These are phyloP conservation scores for Agrypnus murinus DNA, from an alignment of 2,888 invertebrate genomes.

Conservation along the genomic window DNA sequence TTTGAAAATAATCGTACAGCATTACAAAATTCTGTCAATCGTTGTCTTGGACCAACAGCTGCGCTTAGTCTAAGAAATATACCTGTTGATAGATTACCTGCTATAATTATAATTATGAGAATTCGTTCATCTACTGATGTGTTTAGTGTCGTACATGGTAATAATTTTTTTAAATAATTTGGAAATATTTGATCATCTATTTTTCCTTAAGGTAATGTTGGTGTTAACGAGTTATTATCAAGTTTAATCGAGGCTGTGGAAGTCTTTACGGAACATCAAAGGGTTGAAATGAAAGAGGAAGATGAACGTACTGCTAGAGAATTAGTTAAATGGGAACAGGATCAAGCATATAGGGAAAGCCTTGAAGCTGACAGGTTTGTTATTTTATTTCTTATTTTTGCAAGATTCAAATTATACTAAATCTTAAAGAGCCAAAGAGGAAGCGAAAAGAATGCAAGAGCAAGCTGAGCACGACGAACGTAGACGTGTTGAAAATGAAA, in stretches of 20 bases:
- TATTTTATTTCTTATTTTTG: no score
- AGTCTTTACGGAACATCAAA: slow-evolving; percentile 85
- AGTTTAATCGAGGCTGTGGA: slow-evolving; percentile 92
- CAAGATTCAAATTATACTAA: no score
- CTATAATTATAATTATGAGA: slow-evolving; percentile 91
- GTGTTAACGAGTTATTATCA: slow-evolving; percentile 91
- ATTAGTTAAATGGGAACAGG: slow-evolving; percentile 93
- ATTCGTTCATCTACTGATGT: slow-evolving; percentile 93
- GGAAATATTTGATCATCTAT: no score
- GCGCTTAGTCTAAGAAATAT: slow-evolving; percentile 90
- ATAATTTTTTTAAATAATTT: slow-evolving; percentile 58
- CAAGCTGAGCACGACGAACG: slow-evolving; percentile 82
- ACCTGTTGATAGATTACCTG: slow-evolving; percentile 90
- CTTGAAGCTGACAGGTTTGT: slow-evolving; percentile 86
- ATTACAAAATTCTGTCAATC: slow-evolving; percentile 83
- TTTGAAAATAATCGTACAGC: slow-evolving; percentile 88
- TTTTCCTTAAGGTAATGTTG: slow-evolving; percentile 85
- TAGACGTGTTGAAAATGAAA: slow-evolving; percentile 84
- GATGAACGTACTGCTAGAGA: slow-evolving; percentile 92
- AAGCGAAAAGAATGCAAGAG: slow-evolving; percentile 86
- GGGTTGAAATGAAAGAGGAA: slow-evolving; percentile 87
- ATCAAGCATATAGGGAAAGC: slow-evolving; percentile 93
- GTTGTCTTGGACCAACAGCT: slow-evolving; percentile 87
- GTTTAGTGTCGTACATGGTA: slow-evolving; percentile 91
- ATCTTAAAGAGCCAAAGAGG: slow-evolving; percentile 89